phyloP scores from a whole-genome alignment of 64 coral and sea anemone species.

The Actinia tenebrosa region DNA sequence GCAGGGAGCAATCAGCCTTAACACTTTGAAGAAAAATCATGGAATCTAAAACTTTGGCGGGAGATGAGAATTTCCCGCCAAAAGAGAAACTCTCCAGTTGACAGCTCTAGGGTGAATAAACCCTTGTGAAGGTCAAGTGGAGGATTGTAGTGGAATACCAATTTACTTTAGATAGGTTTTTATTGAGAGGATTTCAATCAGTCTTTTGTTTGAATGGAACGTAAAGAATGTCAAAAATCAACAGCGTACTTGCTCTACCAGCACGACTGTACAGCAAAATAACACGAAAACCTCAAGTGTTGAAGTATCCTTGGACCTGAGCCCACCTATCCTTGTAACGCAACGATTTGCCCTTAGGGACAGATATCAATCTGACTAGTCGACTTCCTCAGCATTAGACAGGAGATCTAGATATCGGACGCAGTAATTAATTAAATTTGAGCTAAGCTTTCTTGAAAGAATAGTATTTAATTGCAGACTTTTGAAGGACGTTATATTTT shows the following conservation, averaged over 20 bases:
- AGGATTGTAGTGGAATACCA: conserved; percentile 11
- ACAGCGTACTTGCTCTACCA: neutral
- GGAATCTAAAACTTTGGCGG: conserved; percentile 6
- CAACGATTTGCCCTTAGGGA: neutral
- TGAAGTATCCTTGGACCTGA: conserved; percentile 23
- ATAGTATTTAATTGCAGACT: neutral
- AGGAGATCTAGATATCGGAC: neutral
- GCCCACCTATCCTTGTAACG: neutral
- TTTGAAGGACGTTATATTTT: neutral
- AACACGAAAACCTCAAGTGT: conserved; percentile 4
- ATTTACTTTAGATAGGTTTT: neutral
- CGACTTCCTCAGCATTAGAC: neutral
- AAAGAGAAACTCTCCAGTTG: conserved; percentile 4
- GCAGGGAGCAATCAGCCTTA: neutral
- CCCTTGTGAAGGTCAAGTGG: neutral
- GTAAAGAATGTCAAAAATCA: conserved; percentile 4
- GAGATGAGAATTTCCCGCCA: neutral
- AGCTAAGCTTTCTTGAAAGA: neutral
- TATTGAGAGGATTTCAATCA: neutral
- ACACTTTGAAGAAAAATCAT: neutral
- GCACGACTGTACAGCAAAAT: neutral
- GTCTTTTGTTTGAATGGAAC: conserved; percentile 14
- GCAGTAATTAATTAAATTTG: neutral
- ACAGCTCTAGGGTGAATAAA: neutral
- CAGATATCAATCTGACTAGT: neutral